These are phyloP conservation scores for Tipula unca DNA, from an alignment of 2,888 invertebrate species.

Conservation along the genomic window DNA sequence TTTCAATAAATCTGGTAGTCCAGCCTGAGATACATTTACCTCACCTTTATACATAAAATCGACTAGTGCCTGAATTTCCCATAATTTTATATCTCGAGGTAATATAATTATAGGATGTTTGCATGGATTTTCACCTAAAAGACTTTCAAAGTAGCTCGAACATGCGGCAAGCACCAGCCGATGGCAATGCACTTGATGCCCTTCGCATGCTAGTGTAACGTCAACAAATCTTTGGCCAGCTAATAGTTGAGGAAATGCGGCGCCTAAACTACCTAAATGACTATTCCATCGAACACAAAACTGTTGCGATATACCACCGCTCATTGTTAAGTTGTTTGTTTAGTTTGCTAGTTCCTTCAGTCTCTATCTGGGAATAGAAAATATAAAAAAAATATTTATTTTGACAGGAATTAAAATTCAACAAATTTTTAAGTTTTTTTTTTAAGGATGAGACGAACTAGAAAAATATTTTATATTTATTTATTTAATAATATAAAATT, in stretches of 20 bases:
- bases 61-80: constrained; percentile 77
- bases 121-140: constrained; percentile 74
- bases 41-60: constrained; percentile 89
- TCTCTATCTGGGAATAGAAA: neutral
- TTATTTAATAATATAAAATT: no score
- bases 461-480: no score
- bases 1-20: constrained; percentile 68
- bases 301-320: constrained; percentile 33
- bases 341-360: neutral
- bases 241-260: constrained; percentile 40
- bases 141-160: constrained; percentile 72
- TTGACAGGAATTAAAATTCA: neutral
- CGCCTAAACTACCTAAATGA: constrained; percentile 41
- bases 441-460: no score
- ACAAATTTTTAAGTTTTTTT: no score
- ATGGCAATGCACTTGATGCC: constrained; percentile 72
- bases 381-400: neutral
- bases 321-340: constrained; percentile 23
- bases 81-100: constrained; percentile 75
- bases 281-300: constrained; percentile 43
- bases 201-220: constrained; percentile 82
- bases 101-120: constrained; percentile 74
- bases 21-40: constrained; percentile 78
- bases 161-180: constrained; percentile 79
- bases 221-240: constrained; percentile 60